Evolutionary conservation across 2,797 vertebrate species (phyloP), one percentile per base, ranked within the genome.

Genomic region (Lacerta bilineata): DNA sequence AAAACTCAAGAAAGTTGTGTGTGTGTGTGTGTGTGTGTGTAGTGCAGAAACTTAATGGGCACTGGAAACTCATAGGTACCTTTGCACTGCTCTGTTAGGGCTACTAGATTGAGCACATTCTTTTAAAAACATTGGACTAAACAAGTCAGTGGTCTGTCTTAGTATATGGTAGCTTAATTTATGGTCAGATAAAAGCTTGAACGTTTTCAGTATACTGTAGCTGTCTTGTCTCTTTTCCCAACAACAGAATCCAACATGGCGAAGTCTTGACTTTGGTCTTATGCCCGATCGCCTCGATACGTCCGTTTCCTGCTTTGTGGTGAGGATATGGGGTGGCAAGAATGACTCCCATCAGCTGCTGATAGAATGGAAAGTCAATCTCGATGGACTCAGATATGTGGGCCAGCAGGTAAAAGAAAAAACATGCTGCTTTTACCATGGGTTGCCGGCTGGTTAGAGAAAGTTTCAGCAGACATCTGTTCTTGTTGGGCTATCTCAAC

Each of bases 321-420:
- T 99, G 96, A 97, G 98, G 95, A 98, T 99, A 93, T 99, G 98
- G 98, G 99, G 98, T 25, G 98, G 98, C 85, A 98, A 98, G 92
- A 97, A 97, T 39, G 97, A 98, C 13, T 92, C 96, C 82, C 98
- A 97, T 89, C 98, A 98, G 92, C 98, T 98, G 68, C 96, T 99
- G 92, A 99, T 99, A 80, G 99, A 99, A 85, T 99, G 99, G 99
- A 99, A 98, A 89, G 98, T 99, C 94, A 99, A 98, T 94, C 96
- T 99, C 87, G 98, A 99, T 88, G 99, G 99, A 5, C 97, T 99
- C 27, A 97, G 98, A 95, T 99, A 99, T 96, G 97, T 99, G 86
- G 99, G 99, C 82, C 98, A 99, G 93, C 99, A 99, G 98, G 99
- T 99, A 97, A 97, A 88, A 8, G 85, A 74, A 71, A 71, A 76